Percentiles rank a stretch among this genome's conserved stretches.
phyloP scores from a whole-genome alignment of 2,113 vertebrate species.

The Oenanthe oenanthe region DNA sequence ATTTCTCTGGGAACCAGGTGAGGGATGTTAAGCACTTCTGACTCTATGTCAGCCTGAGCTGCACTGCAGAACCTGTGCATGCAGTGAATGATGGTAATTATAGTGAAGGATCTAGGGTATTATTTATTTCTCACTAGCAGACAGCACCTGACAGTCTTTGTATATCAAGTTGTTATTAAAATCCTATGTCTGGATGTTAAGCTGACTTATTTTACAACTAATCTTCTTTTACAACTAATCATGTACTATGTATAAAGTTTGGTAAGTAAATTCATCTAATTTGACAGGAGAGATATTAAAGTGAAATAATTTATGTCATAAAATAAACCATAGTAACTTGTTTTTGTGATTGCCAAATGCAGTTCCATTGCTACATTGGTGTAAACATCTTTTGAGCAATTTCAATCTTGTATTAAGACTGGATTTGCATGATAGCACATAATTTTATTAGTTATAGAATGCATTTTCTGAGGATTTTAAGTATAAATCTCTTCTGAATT shows the following conservation, averaged over 20 bases:
- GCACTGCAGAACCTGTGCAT: slow-evolving; percentile 1
- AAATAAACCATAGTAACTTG: slow-evolving; percentile 56
- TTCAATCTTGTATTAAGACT: slow-evolving; percentile 42
- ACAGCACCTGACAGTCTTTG: slow-evolving; percentile 65
- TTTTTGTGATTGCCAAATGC: slow-evolving; percentile 58
- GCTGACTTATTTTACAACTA: slow-evolving; percentile 71
- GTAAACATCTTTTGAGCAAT: slow-evolving; percentile 61
- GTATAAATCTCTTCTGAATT: slow-evolving; percentile 46
- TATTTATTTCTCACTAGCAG: slow-evolving; percentile 70
- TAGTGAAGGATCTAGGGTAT: slow-evolving; percentile 47
- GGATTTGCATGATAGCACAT: slow-evolving; percentile 56
- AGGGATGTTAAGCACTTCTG: slow-evolving; percentile 3
- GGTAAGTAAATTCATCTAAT: slow-evolving; percentile 74
- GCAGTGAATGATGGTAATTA: slow-evolving; percentile 63
- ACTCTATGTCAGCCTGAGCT: neutral
- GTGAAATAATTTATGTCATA: slow-evolving; percentile 68
- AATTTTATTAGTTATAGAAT: slow-evolving; percentile 57
- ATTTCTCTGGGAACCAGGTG: neutral
- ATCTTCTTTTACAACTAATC: slow-evolving; percentile 73
- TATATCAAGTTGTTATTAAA: slow-evolving; percentile 74
- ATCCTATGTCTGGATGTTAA: slow-evolving; percentile 65
- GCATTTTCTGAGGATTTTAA: neutral
- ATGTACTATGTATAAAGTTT: slow-evolving; percentile 67
- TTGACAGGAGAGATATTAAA: slow-evolving; percentile 70
- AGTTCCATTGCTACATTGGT: slow-evolving; percentile 54